Base-by-base conservation (phyloP, 2,797 vertebrate species). In the Melopsittacus undulatus region DNA sequence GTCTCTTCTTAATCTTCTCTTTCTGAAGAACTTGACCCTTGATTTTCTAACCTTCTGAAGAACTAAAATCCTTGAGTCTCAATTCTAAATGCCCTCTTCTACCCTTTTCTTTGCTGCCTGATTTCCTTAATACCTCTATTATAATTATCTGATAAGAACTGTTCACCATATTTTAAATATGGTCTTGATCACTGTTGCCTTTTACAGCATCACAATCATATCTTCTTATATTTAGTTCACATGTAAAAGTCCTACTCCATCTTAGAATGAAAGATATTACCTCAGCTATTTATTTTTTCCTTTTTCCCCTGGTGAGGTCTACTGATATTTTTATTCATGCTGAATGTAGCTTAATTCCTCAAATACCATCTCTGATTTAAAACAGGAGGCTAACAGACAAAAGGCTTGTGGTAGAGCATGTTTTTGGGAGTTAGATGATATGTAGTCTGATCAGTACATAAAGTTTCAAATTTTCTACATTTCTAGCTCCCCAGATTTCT, bases 121-220 rank as follows among this genome's bases (percentile, higher is more conserved):
- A 74, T 91, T 95, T 93, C 70, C 43, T 92, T 93, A 89, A 75
- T 74, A 80, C 29, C 17, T 81, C 48, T 83, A 9, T 83, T 76
- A 78, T 57, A 62, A 93, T 83, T 61, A 92, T n/a, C 29, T 80
- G 24, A 79, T 89, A 64, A 88, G 66, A 90, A 48, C 32, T 40
- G 54, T 24, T 80, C 32, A 68, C 9, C 1, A 1, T 36, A 79
- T 92, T 89, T 93, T 49, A 93, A 88, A 83, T 64, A 24, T 23
- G 68, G 11, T 46, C 18, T 21, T 8, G 5, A 77, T 64, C 52
- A 59, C n/a, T 83, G 10, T 19, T 92, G 52, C 46, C n/a, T 87
- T 87, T 59, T 36, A 61, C 13, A 59, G n/a, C 40, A 7, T 24
- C 42, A 43, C 62, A 89, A 76, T 36, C 1, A 1, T 22, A 43